Percentiles rank a stretch among this genome's conserved stretches.
These are phyloP conservation scores for Caerostris darwini DNA, from an alignment of 1,140 invertebrate genomes.

Conservation along the genomic window DNA sequence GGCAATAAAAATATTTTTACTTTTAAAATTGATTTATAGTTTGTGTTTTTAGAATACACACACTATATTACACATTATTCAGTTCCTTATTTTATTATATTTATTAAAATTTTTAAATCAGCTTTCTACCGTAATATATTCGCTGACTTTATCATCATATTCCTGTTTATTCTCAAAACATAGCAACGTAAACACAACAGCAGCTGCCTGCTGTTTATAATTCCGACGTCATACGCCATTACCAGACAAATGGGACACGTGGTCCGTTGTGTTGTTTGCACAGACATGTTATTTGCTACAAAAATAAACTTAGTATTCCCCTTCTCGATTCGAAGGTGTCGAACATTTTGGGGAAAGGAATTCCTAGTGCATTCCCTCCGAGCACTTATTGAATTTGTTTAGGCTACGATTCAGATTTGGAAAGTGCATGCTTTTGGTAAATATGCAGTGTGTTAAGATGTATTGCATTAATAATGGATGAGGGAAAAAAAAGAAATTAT, in stretches of 20 bases:
- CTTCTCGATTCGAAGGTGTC: background rate
- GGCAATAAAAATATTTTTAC: no score
- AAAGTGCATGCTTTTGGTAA: no score
- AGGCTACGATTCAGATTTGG: no score
- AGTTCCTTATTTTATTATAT: no score
- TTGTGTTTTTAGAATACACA: no score
- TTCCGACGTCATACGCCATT: background rate
- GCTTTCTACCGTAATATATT: no score
- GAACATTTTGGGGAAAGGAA: background rate
- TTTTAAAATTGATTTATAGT: no score
- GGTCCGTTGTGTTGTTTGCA: background rate
- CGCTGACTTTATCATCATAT: background rate
- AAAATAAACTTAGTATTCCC: background rate
- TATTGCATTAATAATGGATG: background rate
- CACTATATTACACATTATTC: no score
- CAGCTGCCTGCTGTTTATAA: background rate
- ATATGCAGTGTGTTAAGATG: no score
- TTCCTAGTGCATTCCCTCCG: no score
- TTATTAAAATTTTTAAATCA: no score
- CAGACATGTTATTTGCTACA: background rate
- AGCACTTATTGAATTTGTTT: no score
- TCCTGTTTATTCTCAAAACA: background rate
- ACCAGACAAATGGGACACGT: background rate
- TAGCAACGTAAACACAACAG: background rate
- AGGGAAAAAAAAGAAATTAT: background rate